Evolutionary conservation across 2,797 vertebrate genomes (phyloP), one percentile per base, ranked within the genome.

Genomic region (Helicolenus hilgendorfi): DNA sequence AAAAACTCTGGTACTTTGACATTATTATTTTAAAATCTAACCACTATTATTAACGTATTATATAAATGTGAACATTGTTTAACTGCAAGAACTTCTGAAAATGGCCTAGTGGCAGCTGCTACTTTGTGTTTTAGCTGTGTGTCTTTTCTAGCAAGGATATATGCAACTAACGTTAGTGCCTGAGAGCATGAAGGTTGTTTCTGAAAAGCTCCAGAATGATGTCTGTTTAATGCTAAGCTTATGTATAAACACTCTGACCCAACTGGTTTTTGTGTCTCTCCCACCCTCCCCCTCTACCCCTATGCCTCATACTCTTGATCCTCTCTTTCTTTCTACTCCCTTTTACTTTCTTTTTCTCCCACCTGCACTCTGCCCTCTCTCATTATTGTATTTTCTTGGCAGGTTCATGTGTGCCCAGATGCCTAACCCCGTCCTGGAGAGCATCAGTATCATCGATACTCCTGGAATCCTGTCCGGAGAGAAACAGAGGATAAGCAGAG

Each of bases 391-490:
- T 77, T 72, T 45, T 29, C 29, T 81, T 18, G n/a, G 33, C 91
- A 99, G 98, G 96, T 99, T 99, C 90, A 98, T 98, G 98, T 99
- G 98, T 26, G 98, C 98, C 53, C 98, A 99, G 95, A 86, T 99
- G 94, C 98, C 98, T n/a, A 99, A 98, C 89, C 96, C 98, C 0
- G 98, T 99, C 69, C 95, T 99, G 95, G 98, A 99, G 92, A 99
- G 98, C 95, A 99, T 99, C 94, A 99, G 98, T 89, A 99, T 99
- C 96, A 99, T 99, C 2, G 98, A 99, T 95, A 99, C 98, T 4
- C 98, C 98, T 1, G 98, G 98, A 65, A 99, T 99, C 95, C 95
- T 98, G 92, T 98, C 97, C 0, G 97, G 97, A 35, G 97, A 98
- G 92, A 98, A 98, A 77, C 97, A 98, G 90, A 96, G 97, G 90